A percentile compares a stretch with the other conserved stretches of the same genome.
Conservation (phyloP, 1,140 invertebrate genomes). For the Pemphigus obesinymphae region DNA sequence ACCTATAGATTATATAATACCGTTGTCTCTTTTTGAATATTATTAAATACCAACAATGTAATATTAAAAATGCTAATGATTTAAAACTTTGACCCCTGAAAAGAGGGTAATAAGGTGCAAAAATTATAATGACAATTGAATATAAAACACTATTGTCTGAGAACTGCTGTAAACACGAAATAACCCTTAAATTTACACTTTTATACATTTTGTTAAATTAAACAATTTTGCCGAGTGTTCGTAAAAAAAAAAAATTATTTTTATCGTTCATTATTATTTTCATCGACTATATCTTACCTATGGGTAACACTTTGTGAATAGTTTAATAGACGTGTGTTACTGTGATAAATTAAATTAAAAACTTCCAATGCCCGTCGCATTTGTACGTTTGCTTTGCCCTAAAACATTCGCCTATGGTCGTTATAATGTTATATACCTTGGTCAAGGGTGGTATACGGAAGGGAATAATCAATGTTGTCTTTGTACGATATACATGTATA, state of each 20-base stretch:
- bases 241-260: too few species aligned
- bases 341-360: neutral
- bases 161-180: neutral
- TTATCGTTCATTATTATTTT: too few species aligned
- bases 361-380: neutral
- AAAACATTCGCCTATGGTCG: neutral
- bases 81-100: neutral
- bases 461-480: neutral
- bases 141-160: neutral
- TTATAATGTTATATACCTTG: too few species aligned
- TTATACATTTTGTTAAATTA: too few species aligned
- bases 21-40: neutral
- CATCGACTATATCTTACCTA: too few species aligned
- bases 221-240: too few species aligned
- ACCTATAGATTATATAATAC: too few species aligned
- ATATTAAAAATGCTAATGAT: constrained; percentile 6
- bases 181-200: too few species aligned
- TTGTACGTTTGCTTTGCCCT: neutral
- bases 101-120: neutral
- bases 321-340: neutral
- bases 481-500: neutral
- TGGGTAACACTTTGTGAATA: neutral
- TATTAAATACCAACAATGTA: neutral
- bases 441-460: neutral
- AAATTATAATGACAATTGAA: neutral